phyloP scores from a whole-genome alignment of 2,888 invertebrate species.

The Drosophila setosimentum region DNA sequence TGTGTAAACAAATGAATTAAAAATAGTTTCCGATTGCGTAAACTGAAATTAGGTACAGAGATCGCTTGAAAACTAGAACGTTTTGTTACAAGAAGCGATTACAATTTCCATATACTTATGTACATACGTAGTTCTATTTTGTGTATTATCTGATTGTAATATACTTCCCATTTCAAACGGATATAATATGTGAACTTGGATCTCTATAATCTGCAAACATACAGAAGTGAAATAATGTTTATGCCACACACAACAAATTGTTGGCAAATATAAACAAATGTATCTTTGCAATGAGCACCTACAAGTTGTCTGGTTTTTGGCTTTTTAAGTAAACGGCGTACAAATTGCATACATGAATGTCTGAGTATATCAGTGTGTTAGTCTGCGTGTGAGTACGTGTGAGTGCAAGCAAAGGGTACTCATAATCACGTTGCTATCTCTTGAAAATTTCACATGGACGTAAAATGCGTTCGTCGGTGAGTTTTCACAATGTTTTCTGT shows the following conservation, averaged over 20 bases:
- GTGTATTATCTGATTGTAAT: background rate
- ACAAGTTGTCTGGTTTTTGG: conserved; percentile 32
- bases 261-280: conserved; percentile 15
- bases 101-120: background rate
- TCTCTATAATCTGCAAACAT: background rate
- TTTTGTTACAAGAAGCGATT: background rate
- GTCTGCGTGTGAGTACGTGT: conserved; percentile 16
- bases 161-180: background rate
- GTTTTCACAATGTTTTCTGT: conserved; percentile 40
- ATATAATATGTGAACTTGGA: background rate
- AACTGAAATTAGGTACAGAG: background rate
- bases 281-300: conserved; percentile 18
- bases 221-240: conserved; percentile 19
- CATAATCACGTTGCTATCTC: conserved; percentile 11
- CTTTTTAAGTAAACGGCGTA: conserved; percentile 18
- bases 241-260: conserved; percentile 8
- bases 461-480: conserved; percentile 38
- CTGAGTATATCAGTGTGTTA: conserved; percentile 18
- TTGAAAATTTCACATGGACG: conserved; percentile 62
- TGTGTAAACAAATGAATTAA: conserved; percentile 44
- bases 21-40: conserved; percentile 25
- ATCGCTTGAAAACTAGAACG: background rate
- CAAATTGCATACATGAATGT: conserved; percentile 41
- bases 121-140: background rate
- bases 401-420: conserved; percentile 38